A percentile compares a stretch with the other conserved stretches of the same genome.
Conservation (phyloP, 2,888 invertebrate genomes). For the Liopterus haemorrhoidalis region DNA sequence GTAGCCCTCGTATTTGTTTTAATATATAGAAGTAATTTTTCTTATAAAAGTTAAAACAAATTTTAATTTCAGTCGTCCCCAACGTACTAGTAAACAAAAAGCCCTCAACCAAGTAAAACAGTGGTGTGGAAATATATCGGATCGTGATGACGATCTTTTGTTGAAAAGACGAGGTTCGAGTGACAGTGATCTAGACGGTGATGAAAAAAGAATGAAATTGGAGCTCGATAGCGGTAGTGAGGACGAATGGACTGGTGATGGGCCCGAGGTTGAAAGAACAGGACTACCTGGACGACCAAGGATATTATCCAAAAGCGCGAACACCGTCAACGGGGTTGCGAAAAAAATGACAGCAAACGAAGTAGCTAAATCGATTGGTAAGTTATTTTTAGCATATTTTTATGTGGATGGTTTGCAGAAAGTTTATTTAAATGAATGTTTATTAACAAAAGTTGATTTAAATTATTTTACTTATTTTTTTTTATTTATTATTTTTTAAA, state of each 20-base stretch:
- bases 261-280: slow-evolving; percentile 14
- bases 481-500: too few species aligned
- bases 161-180: slow-evolving; percentile 35
- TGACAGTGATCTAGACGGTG: slow-evolving; percentile 40
- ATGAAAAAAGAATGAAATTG: slow-evolving; percentile 40
- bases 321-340: slow-evolving; percentile 17
- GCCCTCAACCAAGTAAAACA: slow-evolving; percentile 78
- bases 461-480: too few species aligned
- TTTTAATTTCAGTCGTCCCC: slow-evolving; percentile 53
- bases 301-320: slow-evolving; percentile 13
- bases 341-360: slow-evolving; percentile 27
- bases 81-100: slow-evolving; percentile 72
- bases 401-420: too few species aligned
- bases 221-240: slow-evolving; percentile 42
- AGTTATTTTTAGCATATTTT: too few species aligned
- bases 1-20: too few species aligned
- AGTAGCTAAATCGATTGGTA: slow-evolving; percentile 23
- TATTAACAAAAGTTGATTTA: too few species aligned
- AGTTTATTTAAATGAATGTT: too few species aligned
- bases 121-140: slow-evolving; percentile 68
- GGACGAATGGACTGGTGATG: slow-evolving; percentile 32
- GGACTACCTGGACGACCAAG: slow-evolving; percentile 15
- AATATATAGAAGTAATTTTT: background rate
- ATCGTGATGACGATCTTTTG: slow-evolving; percentile 45
- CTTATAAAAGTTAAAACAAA: slow-evolving; percentile 7